Evolutionary conservation across 2,113 vertebrate genomes (phyloP).

Genomic region (Colinus virginianus): DNA sequence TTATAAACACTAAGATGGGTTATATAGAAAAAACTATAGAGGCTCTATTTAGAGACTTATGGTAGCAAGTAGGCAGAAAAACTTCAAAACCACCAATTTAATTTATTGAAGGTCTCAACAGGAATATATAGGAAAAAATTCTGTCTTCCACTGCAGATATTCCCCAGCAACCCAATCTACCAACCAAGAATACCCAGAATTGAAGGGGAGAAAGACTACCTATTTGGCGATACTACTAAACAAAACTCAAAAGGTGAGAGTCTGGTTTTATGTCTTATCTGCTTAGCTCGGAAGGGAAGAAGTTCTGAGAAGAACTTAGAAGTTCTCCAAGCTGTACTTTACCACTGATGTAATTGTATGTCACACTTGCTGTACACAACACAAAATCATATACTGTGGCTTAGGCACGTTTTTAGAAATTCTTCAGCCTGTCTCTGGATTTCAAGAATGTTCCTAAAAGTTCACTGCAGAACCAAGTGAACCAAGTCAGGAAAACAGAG

Average conservation of each 20-base stretch:
- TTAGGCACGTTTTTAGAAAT: neutral
- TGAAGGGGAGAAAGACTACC: neutral
- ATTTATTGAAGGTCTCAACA: slow-evolving; percentile 81
- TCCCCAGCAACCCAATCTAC: slow-evolving; percentile 33
- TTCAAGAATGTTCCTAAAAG: neutral
- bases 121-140: slow-evolving; percentile 76
- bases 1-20: slow-evolving; percentile 86
- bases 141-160: slow-evolving; percentile 70
- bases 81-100: slow-evolving; percentile 82
- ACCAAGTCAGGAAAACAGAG: neutral
- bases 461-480: neutral
- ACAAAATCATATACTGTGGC: neutral
- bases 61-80: slow-evolving; percentile 83
- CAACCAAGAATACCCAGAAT: slow-evolving; percentile 32
- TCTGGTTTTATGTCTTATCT: neutral
- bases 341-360: neutral
- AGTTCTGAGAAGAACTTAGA: neutral
- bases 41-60: slow-evolving; percentile 80
- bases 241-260: neutral
- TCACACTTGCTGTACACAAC: neutral
- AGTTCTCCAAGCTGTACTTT: neutral
- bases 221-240: neutral
- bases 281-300: neutral
- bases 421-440: neutral
- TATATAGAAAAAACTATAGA: slow-evolving; percentile 80